Evolutionary conservation across 2,888 invertebrate species (phyloP), one percentile per base, ranked within the genome.

Genomic region (Yponomeuta malinellus): DNA sequence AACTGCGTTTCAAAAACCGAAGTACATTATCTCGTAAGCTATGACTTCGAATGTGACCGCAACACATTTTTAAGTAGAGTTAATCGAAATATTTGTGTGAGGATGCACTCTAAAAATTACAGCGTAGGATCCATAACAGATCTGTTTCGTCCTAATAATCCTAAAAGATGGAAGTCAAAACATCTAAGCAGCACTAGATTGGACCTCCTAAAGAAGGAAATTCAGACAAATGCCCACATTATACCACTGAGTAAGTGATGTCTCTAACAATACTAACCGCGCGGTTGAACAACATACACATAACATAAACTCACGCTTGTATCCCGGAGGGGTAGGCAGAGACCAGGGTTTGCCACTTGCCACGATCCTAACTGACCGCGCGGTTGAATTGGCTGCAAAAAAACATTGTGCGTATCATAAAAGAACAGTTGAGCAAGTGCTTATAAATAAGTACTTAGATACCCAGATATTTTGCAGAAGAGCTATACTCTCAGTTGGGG

Each of bases 181-280:
- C 85, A 83, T 79, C 83, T 85, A 67, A 93, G 86, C 81, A 85
- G 75, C 80, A 93, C 86, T 73, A 89, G 93, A n/a, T 80, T 94
- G 67, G 89, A 87, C 75, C 86, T 93, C 74, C 86, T 94, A 73
- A 93, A 93, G 77, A 92, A 89, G 77, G 94, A 94, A 81, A 93
- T 94, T 73, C 86, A 92, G 71, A 94, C 94, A 1, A 92, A 94
- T 71, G 75, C 86, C 70, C 94, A 94, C 75, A 83, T 92, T 31
- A 87, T 94, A 71, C 84, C 93, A 23, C 75, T 92, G 33, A 78
- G 91, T 92, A 78, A 86, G 88, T 84, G 15, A 12, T 15, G 15
- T 15, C 12, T 59, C 52, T 59, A 72, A 37, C 48, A 68, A 10
- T 63, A 63, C 73, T 68, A 43, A 6, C 43, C 43, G 43, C 6